Percentiles rank a stretch among this genome's conserved stretches.
These are phyloP conservation scores for Phalanger gymnotis DNA, from an alignment of 2,797 vertebrate genomes.

Conservation along the genomic window DNA sequence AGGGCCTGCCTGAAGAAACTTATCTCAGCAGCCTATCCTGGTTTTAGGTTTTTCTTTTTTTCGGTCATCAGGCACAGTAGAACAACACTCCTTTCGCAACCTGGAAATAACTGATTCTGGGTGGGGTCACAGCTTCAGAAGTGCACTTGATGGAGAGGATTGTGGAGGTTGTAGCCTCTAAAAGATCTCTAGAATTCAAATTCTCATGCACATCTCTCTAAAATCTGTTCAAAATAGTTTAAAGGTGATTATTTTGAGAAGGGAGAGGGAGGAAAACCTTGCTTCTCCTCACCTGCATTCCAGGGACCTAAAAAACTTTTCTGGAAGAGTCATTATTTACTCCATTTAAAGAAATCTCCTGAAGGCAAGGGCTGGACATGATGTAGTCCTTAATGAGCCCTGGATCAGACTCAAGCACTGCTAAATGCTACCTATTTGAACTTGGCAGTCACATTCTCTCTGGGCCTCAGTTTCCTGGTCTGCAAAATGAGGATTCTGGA, in stretches of 20 bases:
- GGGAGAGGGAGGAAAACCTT: neutral
- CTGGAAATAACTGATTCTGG: conserved; percentile 11
- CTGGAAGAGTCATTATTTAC: neutral
- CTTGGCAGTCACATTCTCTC: neutral
- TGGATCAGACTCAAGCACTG: neutral
- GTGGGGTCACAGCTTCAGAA: neutral
- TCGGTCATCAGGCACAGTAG: neutral
- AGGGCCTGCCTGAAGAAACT: conserved; percentile 1
- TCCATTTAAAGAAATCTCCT: neutral
- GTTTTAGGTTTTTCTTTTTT: neutral
- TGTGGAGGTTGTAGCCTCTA: neutral
- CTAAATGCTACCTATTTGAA: neutral
- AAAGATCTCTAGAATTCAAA: neutral
- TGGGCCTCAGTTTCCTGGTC: neutral
- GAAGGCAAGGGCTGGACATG: neutral
- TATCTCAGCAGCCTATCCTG: neutral
- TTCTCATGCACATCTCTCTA: neutral
- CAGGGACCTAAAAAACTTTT: neutral
- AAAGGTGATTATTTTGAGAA: neutral
- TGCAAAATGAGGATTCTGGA: neutral
- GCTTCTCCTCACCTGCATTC: neutral
- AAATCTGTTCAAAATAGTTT: neutral
- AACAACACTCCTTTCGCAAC: neutral
- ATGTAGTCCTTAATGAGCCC: neutral
- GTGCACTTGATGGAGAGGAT: neutral